Base-by-base conservation (phyloP, 2,113 vertebrate genomes). In the Blennius ocellaris region DNA sequence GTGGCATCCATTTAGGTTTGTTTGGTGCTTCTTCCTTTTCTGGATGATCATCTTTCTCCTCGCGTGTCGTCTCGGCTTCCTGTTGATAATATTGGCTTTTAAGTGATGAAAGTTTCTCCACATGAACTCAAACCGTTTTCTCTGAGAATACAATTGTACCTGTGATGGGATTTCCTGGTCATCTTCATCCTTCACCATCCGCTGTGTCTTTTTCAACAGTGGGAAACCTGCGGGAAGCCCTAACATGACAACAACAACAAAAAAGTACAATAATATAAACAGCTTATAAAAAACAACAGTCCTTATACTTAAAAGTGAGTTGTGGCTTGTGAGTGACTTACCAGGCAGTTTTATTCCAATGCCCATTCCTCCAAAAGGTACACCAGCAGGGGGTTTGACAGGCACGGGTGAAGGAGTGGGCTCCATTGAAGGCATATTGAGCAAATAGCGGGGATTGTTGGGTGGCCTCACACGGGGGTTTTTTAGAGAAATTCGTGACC, bases 331-430 rank as follows among this genome's bases (percentile, higher is more conserved):
- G 3, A 48, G 7, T 50, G 21, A 84, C 80, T 16, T 81, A 94
- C 94, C 93, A 43, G 93, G 93, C 6, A 95, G 83, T 90, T 90
- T 94, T 55, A 95, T 69, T 68, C 92, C 90, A 38, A 92, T 73
- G 8, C 82, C 85, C 60, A 87, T 30, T 5, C 74, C 87, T 57
- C 81, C 84, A n/a, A 86, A 15, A 30, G 90, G 85, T n/a, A 82
- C 36, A 6, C 81, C 81, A 37, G 16, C 37, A 11, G 67, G 76
- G 5, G 39, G 15, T 79, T 64, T 81, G 17, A 58, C 15, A 4
- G 75, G 67, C 8, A 38, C 17, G n/a, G 5, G 60, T 44, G 60
- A 5, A 11, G 83, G 73, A 12, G 71, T 77, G 6, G 92, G 91
- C 3, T 89, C 86, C 47, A 81, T 2, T 2, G 93, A 93, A 17